Base-by-base conservation (phyloP, 2,797 vertebrate genomes). In the Strix occidentalis region DNA sequence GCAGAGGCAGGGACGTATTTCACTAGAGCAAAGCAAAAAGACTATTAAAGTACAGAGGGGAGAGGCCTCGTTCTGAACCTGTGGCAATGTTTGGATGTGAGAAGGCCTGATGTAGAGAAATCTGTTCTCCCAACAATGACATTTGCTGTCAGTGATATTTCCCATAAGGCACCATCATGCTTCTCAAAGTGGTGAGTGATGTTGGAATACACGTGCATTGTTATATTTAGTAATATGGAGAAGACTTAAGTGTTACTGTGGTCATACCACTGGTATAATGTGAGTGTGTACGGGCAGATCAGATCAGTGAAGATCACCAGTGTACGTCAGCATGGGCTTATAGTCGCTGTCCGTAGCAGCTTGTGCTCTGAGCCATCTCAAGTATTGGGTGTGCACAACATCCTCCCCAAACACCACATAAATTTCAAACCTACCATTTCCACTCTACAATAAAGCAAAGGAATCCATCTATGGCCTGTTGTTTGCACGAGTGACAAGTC, bases 241-340 rank as follows among this genome's bases (percentile, higher is more conserved):
- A n/a, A 43, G 48, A 39, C 31, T 12, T 17, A 24, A 39, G 43
- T 25, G 70, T 56, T 56, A 11, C 11, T 35, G 2, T 16, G 60
- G 24, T 46, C 13, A 5, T 29, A 18, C 12, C 37, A 31, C 28
- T 19, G 51, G 18, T 29, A 3, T 25, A 17, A 26, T 9, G 39
- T 16, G 25, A 7, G 61, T 17, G 56, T 13, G 10, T 9, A 6
- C 5, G 45, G 58, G 51, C 69, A 80, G 63, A n/a, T 45, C 26
- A 13, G 48, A 29, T 45, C 28, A 15, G 48, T 2, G 3, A 46
- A 35, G 80, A 6, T 85, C 46, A 50, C 48, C 35, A 5, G 7
- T 10, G 45, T 20, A 17, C 5, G 1, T 35, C 1, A 1, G 18
- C 2, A 2, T 8, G 46, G 3, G 3, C 60, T 60, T 37, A 4